Conservation (phyloP, 2,888 invertebrate species). For the Gasteruption jaculator region DNA sequence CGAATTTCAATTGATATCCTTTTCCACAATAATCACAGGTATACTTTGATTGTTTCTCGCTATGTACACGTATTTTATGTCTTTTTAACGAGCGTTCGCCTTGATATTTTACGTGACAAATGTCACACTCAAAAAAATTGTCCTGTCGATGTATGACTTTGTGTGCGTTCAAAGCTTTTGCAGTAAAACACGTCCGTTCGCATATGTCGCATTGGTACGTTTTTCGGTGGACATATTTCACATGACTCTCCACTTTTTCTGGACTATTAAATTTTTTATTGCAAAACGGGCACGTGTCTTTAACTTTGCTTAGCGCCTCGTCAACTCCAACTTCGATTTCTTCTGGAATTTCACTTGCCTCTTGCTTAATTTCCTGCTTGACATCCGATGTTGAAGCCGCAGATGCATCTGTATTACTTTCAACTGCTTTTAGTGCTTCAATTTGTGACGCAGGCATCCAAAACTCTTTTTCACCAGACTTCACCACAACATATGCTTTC, state of each 20-base stretch:
- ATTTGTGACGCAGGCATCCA: too few relatives aligned
- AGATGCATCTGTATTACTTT: too few relatives aligned
- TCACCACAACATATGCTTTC: too few relatives aligned
- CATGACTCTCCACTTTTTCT: slow-evolving; percentile 25
- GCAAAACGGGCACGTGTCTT: slow-evolving; percentile 29
- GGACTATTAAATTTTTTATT: slow-evolving; percentile 23
- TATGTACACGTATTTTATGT: slow-evolving; percentile 21
- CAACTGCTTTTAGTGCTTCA: too few relatives aligned
- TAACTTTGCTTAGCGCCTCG: slow-evolving; percentile 18
- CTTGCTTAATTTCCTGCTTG: too few relatives aligned
- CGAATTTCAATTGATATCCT: slow-evolving; percentile 29
- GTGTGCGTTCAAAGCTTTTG: slow-evolving; percentile 20
- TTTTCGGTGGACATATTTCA: slow-evolving; percentile 23
- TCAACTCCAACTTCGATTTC: slow-evolving; percentile 18
- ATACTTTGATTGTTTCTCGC: slow-evolving; percentile 19
- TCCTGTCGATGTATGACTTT: slow-evolving; percentile 10
- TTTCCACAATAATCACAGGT: slow-evolving; percentile 32
- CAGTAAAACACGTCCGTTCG: slow-evolving; percentile 21
- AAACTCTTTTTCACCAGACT: too few relatives aligned
- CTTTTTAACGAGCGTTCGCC: slow-evolving; percentile 22
- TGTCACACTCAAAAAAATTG: slow-evolving; percentile 16
- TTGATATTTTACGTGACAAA: slow-evolving; percentile 22
- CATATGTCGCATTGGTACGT: slow-evolving; percentile 28
- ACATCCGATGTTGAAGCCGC: too few relatives aligned
- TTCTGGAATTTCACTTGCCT: background rate